Percentiles rank a stretch among this genome's conserved stretches.
phyloP scores from a whole-genome alignment of 2,113 vertebrate genomes.

The Malaclemys terrapin region DNA sequence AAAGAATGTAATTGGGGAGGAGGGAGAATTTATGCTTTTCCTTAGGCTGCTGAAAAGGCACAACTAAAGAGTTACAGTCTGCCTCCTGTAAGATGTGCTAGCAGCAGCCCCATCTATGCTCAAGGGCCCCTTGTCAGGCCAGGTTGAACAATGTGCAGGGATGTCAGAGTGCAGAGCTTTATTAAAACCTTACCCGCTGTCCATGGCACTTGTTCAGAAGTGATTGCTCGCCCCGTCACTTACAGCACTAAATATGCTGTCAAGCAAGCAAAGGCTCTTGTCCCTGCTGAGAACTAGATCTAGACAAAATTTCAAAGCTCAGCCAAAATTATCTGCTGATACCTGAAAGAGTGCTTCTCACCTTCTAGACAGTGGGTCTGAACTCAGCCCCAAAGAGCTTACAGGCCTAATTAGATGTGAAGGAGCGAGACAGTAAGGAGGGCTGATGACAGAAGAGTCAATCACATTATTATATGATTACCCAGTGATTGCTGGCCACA shows the following conservation, averaged over 20 bases:
- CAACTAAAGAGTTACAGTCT: neutral
- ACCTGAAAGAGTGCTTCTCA: too few relatives aligned
- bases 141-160: neutral
- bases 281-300: neutral
- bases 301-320: neutral
- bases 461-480: constrained; percentile 34
- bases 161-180: neutral
- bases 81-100: neutral
- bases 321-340: neutral
- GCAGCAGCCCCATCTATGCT: neutral
- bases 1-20: too few relatives aligned
- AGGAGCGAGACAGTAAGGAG: neutral
- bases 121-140: neutral
- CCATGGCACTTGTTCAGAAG: neutral
- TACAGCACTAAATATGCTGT: neutral
- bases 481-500: constrained; percentile 1
- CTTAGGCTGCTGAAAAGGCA: too few relatives aligned
- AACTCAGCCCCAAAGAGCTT: neutral
- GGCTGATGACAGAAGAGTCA: constrained; percentile 1
- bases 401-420: accelerated
- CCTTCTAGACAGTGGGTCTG: neutral
- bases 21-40: too few relatives aligned
- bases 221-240: neutral
- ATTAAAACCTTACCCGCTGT: neutral
- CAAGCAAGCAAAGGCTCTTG: neutral